A percentile compares a stretch with the other conserved stretches of the same genome.
These are phyloP conservation scores for Procapra przewalskii DNA, from an alignment of 2,113 vertebrate species.

Conservation along the genomic window DNA sequence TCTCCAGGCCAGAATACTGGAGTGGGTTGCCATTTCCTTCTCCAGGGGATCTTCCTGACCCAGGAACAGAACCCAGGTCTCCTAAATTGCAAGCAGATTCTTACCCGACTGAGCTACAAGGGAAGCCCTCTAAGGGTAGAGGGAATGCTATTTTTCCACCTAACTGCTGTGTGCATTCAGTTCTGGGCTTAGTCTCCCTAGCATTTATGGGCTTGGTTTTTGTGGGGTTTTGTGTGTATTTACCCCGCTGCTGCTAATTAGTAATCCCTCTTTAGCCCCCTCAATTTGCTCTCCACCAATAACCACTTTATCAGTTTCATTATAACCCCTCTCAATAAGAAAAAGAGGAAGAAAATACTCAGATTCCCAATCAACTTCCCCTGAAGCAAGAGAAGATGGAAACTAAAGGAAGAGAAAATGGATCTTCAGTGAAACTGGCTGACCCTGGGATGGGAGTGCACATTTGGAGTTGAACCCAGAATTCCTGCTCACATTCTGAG, in stretches of 20 bases:
- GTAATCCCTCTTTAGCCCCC: neutral
- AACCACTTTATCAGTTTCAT: neutral
- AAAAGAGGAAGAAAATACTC: neutral
- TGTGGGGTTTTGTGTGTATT: neutral
- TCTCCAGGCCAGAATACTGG: neutral
- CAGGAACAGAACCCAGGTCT: neutral
- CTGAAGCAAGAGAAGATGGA: neutral
- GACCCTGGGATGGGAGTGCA: too few relatives aligned
- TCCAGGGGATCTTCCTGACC: neutral
- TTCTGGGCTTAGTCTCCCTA: neutral
- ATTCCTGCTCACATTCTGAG: neutral
- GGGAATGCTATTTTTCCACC: neutral
- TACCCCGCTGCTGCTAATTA: neutral
- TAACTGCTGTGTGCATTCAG: neutral
- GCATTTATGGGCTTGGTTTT: neutral
- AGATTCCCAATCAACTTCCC: neutral
- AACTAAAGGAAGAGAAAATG: neutral
- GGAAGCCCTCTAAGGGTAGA: neutral
- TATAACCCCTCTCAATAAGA: neutral
- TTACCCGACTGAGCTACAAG: neutral
- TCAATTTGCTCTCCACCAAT: neutral
- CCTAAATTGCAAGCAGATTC: neutral
- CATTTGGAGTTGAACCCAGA: neutral
- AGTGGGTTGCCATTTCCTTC: neutral
- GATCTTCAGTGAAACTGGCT: neutral